Evolutionary conservation across 2,113 vertebrate species (phyloP).

Genomic region (Microtus richardsoni): DNA sequence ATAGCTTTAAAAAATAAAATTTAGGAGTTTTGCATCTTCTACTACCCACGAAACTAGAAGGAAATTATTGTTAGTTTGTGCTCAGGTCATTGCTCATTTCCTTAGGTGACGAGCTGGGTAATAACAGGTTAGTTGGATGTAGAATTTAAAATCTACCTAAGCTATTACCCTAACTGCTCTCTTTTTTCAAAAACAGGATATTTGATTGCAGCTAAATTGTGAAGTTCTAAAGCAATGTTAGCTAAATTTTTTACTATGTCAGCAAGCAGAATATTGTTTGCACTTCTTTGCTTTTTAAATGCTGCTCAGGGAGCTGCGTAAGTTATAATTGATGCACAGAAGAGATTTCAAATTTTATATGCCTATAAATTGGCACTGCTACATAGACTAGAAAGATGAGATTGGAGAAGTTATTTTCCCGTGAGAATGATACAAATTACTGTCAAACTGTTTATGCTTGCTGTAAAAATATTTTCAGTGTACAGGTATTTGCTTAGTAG

Average conservation of each 20-base stretch:
- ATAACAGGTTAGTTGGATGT: conserved; percentile 57
- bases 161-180: conserved; percentile 39
- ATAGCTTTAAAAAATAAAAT: background rate
- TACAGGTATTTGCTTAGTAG: conserved; percentile 77
- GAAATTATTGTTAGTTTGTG: background rate
- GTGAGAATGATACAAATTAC: conserved; percentile 80
- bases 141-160: conserved; percentile 25
- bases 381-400: conserved; percentile 78
- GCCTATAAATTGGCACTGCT: conserved; percentile 80
- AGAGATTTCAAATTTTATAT: conserved; percentile 83
- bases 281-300: conserved; percentile 84
- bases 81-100: background rate
- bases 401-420: conserved; percentile 80
- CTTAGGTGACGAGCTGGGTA: conserved; percentile 46
- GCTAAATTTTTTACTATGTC: conserved; percentile 83
- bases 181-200: conserved; percentile 66
- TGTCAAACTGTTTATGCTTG: conserved; percentile 79
- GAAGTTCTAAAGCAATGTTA: conserved; percentile 78
- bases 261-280: conserved; percentile 85
- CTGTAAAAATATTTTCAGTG: conserved; percentile 80
- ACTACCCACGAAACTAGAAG: conserved; percentile 15
- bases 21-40: background rate
- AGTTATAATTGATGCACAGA: conserved; percentile 80
- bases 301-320: conserved; percentile 75
- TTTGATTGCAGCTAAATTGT: conserved; percentile 76